Evolutionary conservation across 2,797 vertebrate species (phyloP).

Genomic region (Chelidonichthys spinosus): DNA sequence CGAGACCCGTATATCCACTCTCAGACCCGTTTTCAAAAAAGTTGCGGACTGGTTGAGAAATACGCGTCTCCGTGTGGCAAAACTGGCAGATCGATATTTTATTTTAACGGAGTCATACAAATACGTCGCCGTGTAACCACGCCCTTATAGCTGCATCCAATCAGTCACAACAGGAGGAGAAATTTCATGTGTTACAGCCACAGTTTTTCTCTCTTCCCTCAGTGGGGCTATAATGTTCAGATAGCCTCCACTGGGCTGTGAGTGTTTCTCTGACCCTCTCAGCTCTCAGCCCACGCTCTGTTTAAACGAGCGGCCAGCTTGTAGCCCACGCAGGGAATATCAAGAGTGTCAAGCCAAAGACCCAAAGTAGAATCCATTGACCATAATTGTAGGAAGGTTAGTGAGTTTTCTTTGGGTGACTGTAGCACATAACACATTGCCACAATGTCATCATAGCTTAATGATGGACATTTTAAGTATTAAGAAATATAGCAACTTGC

Average conservation of each 20-base stretch:
- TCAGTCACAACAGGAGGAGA: conserved; percentile 39
- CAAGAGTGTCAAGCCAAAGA: conserved; percentile 31
- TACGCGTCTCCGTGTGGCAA: no score
- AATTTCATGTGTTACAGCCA: conserved; percentile 1
- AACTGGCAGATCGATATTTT: no score
- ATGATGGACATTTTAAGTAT: not conserved
- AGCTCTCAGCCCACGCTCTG: conserved; percentile 41
- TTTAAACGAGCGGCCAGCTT: conserved; percentile 22
- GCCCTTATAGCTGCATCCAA: conserved; percentile 57
- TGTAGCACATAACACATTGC: not conserved
- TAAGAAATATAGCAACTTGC: not conserved
- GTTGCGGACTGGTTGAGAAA: no score
- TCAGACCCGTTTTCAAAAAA: no score
- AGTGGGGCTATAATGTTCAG: conserved; percentile 21
- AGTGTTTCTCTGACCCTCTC: conserved; percentile 58
- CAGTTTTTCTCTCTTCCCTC: conserved; percentile 6
- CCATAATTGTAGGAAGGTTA: conserved; percentile 5
- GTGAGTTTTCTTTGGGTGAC: conserved; percentile 9
- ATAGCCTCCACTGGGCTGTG: conserved; percentile 29
- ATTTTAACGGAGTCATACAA: no score
- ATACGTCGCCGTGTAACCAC: no score
- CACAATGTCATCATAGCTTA: not conserved
- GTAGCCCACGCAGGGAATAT: conserved; percentile 40
- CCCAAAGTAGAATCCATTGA: conserved; percentile 15
- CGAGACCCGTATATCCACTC: no score